phyloP scores from a whole-genome alignment of 2,113 vertebrate species.

The Cacatua alba region DNA sequence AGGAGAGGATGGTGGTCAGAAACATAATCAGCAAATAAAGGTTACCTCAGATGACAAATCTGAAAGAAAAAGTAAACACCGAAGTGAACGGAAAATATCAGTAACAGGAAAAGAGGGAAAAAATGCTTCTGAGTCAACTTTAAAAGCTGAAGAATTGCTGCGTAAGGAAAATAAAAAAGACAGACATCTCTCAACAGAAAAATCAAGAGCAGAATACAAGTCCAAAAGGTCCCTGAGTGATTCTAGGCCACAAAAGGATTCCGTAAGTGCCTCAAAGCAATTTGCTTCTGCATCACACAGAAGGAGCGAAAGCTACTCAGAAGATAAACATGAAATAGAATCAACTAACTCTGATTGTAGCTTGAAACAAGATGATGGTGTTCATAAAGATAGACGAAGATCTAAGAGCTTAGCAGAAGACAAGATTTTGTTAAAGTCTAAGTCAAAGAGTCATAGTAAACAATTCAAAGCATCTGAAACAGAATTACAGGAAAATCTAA shows the following conservation, averaged over 20 bases:
- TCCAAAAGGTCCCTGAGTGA: conserved; percentile 80
- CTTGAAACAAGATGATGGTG: conserved; percentile 83
- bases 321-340: conserved; percentile 86
- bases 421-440: conserved; percentile 79
- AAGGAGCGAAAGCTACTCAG: conserved; percentile 79
- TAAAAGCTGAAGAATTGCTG: conserved; percentile 78
- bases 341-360: conserved; percentile 71
- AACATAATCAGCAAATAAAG: conserved; percentile 74
- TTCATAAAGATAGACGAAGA: conserved; percentile 83
- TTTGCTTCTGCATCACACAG: conserved; percentile 58
- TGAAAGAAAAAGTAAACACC: conserved; percentile 88
- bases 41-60: conserved; percentile 82
- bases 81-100: conserved; percentile 83
- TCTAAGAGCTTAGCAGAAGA: conserved; percentile 85
- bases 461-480: conserved; percentile 73
- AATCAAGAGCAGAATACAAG: conserved; percentile 80
- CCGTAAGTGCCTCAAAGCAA: conserved; percentile 74
- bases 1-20: conserved; percentile 75
- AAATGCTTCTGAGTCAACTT: conserved; percentile 71
- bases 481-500: conserved; percentile 70
- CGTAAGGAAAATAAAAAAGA: conserved; percentile 83
- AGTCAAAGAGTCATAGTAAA: conserved; percentile 80
- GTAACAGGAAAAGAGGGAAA: conserved; percentile 78
- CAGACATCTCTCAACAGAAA: conserved; percentile 74
- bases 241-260: conserved; percentile 79